Percentiles rank a stretch among this genome's conserved stretches.
Evolutionary conservation across 2,113 vertebrate species (phyloP).

Genomic region (Epinephelus lanceolatus): DNA sequence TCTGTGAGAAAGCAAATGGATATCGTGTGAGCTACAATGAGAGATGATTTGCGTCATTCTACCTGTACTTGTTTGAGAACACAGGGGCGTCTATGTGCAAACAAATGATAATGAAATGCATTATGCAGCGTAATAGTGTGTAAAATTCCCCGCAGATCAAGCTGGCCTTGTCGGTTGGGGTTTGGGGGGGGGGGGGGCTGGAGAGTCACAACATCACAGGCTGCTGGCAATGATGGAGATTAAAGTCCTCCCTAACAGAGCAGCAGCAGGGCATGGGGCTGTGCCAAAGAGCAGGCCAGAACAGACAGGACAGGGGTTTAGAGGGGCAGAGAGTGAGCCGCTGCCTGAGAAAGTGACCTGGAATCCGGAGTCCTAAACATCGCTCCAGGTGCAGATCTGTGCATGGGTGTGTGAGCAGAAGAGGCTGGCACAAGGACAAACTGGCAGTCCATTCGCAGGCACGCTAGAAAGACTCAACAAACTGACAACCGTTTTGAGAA

Average conservation of each 20-base stretch:
- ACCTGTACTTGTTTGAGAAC: conserved; percentile 55
- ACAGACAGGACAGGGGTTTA: conserved; percentile 44
- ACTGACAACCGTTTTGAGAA: not conserved
- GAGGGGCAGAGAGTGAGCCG: conserved; percentile 22
- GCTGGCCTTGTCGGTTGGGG: conserved; percentile 40
- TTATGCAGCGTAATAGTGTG: conserved; percentile 59
- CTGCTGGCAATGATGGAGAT: conserved; percentile 61
- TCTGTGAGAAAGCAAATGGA: not conserved
- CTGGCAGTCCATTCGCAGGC: not conserved
- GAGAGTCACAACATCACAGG: conserved; percentile 63
- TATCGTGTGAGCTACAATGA: not conserved
- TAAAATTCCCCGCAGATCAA: conserved; percentile 54
- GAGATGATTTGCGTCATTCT: conserved; percentile 27
- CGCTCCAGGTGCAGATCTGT: conserved; percentile 9
- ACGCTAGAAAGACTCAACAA: not conserved
- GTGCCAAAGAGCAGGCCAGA: conserved; percentile 52
- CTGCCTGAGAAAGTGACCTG: conserved; percentile 53
- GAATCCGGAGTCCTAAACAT: conserved; percentile 10
- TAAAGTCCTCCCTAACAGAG: conserved; percentile 61
- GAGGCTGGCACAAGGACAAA: not conserved
- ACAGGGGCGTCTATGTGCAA: conserved; percentile 53
- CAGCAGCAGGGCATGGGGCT: conserved; percentile 42
- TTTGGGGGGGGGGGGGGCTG: not conserved
- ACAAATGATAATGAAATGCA: conserved; percentile 67
- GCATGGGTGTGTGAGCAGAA: not conserved